phyloP scores from a whole-genome alignment of 2,113 vertebrate species.

The Ophiodon elongatus region DNA sequence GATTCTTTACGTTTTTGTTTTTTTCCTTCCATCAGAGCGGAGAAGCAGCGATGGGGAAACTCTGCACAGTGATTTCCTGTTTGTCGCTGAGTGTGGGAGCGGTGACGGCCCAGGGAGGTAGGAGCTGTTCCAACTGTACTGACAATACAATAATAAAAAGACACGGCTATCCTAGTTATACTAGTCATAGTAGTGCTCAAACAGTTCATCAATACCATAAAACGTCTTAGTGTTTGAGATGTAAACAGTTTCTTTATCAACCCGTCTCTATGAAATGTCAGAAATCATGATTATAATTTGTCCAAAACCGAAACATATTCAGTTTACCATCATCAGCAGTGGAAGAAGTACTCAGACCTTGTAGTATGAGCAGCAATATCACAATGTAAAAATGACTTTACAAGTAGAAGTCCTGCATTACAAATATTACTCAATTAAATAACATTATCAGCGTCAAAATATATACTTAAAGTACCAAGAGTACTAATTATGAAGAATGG shows the following conservation, averaged over 20 bases:
- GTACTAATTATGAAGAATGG: neutral
- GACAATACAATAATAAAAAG: neutral
- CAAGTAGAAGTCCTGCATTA: neutral
- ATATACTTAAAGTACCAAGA: neutral
- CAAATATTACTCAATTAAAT: neutral
- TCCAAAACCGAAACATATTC: neutral
- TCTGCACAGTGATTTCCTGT: constrained; percentile 2
- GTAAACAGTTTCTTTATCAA: neutral
- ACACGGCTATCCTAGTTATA: neutral
- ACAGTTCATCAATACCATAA: neutral
- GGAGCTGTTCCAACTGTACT: neutral
- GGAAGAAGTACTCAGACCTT: neutral
- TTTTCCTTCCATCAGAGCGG: neutral
- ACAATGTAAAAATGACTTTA: neutral
- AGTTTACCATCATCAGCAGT: neutral
- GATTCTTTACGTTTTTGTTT: neutral
- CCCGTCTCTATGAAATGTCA: neutral
- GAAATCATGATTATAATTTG: neutral
- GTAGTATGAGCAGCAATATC: too few species aligned
- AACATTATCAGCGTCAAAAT: neutral
- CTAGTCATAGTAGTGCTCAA: neutral
- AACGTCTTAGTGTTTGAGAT: neutral
- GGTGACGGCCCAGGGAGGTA: constrained; percentile 74
- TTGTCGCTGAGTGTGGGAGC: constrained; percentile 41
- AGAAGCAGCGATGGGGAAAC: constrained; percentile 39